phyloP scores from a whole-genome alignment of 2,113 vertebrate species.

The Nesoenas mayeri region DNA sequence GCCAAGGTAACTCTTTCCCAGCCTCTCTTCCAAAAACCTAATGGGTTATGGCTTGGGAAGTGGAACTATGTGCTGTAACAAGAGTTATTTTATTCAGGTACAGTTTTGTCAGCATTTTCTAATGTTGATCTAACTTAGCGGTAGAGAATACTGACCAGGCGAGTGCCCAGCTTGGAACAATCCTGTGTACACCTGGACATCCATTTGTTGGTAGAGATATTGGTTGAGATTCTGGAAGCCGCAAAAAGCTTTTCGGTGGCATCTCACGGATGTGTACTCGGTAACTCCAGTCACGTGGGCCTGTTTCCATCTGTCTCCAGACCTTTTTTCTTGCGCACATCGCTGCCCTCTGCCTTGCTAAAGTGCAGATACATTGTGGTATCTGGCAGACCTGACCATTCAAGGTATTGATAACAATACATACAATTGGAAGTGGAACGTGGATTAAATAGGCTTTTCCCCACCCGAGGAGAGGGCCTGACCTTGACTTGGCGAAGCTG shows the following conservation, averaged over 20 bases:
- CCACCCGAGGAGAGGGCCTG: neutral
- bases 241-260: neutral
- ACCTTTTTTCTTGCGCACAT: neutral
- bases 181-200: neutral
- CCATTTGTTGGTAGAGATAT: neutral
- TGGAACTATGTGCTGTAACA: neutral
- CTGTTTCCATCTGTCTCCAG: neutral
- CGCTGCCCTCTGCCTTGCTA: neutral
- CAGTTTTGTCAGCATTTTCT: neutral
- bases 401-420: fast-evolving
- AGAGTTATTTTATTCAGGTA: neutral
- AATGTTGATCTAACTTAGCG: neutral
- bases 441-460: neutral
- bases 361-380: fast-evolving
- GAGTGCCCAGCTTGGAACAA: neutral
- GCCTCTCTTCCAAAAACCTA: neutral
- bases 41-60: fast-evolving
- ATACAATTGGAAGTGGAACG: fast-evolving
- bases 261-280: fast-evolving
- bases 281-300: fast-evolving
- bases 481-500: neutral
- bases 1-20: neutral
- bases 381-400: neutral
- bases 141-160: neutral
- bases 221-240: neutral